These are phyloP conservation scores for human DNA, from an alignment of 2,113 vertebrate species.

Conservation along the genomic window DNA sequence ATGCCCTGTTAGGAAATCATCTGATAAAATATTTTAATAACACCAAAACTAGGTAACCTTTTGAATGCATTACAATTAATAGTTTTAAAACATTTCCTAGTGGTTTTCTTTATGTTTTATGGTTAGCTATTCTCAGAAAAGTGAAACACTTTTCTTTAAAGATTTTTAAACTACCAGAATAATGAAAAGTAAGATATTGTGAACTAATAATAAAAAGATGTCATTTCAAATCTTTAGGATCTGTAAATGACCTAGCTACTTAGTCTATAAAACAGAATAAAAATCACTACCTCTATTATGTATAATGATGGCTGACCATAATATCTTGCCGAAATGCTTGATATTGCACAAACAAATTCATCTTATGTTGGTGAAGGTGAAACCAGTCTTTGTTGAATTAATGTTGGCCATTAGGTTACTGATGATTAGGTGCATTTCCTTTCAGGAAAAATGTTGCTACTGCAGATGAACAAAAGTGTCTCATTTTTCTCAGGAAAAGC, in stretches of 20 bases:
- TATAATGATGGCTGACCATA: neutral
- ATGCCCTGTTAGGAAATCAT: constrained; percentile 76
- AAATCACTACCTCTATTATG: neutral
- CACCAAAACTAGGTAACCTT: constrained; percentile 73
- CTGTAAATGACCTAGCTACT: neutral
- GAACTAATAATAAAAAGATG: neutral
- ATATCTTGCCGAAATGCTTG: neutral
- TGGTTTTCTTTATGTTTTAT: constrained; percentile 28
- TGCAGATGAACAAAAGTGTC: neutral
- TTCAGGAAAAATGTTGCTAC: neutral
- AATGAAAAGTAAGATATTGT: neutral
- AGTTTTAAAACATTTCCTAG: constrained; percentile 75
- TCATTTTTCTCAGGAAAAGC: neutral
- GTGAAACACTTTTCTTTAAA: neutral
- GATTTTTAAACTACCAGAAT: neutral
- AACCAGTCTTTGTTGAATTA: neutral
- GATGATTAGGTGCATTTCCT: neutral
- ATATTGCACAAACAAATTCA: neutral
- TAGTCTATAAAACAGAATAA: neutral
- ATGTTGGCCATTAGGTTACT: neutral
- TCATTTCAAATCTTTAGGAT: neutral
- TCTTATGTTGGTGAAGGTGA: neutral
- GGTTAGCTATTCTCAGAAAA: neutral
- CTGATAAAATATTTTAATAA: constrained; percentile 80
- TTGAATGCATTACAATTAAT: constrained; percentile 75